Conservation (phyloP, 2,113 vertebrate species). For the Propithecus coquereli region DNA sequence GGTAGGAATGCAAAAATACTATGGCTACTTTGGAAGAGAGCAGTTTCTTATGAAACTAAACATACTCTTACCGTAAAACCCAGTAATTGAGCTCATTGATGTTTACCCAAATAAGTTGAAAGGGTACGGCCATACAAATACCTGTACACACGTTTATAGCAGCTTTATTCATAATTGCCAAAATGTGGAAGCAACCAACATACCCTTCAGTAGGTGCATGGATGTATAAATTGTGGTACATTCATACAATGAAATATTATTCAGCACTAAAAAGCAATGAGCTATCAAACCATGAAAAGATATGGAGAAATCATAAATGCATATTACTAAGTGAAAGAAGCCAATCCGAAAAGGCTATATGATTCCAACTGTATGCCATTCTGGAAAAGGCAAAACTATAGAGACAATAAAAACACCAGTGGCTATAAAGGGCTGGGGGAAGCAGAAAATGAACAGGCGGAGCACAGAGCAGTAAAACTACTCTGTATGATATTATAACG, state of each 20-base stretch:
- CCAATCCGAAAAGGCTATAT: too few species aligned
- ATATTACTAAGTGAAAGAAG: not conserved
- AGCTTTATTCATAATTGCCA: not conserved
- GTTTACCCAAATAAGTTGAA: not conserved
- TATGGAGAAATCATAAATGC: rapidly evolving
- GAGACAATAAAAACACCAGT: not conserved
- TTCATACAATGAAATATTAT: not conserved
- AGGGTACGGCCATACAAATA: not conserved
- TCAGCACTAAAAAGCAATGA: not conserved
- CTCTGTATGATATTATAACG: not conserved
- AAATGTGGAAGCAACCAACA: not conserved
- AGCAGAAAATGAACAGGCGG: not conserved
- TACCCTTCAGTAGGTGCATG: not conserved
- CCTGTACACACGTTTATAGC: not conserved
- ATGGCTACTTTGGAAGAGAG: not conserved
- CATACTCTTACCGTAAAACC: too few species aligned
- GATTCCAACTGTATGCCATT: not conserved
- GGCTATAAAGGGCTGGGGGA: not conserved
- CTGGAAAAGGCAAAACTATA: not conserved
- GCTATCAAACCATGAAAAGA: not conserved
- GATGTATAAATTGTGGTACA: not conserved
- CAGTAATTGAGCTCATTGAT: too few species aligned
- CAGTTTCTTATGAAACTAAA: not conserved
- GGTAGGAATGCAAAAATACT: not conserved
- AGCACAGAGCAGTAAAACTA: not conserved